These are phyloP conservation scores for Litoditis marina DNA, from an alignment of 2,888 invertebrate genomes.

Conservation along the genomic window DNA sequence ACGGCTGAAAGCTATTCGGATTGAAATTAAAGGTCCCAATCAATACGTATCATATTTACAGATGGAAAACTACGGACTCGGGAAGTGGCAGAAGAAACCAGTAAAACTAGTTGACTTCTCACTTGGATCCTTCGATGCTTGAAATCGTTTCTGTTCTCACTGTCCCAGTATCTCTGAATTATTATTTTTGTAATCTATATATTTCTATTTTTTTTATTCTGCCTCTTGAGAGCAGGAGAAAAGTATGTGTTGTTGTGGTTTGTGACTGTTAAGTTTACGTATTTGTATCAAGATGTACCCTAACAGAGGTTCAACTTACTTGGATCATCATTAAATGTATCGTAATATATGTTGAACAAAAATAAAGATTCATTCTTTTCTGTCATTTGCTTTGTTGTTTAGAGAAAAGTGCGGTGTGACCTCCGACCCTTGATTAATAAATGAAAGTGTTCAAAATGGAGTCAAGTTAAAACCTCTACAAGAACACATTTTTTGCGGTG, in stretches of 20 bases:
- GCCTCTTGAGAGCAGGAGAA: too few species aligned
- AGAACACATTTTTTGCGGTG: neutral
- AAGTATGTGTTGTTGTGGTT: too few species aligned
- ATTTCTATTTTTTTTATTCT: neutral
- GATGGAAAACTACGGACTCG: constrained; percentile 25
- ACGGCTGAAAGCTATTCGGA: neutral
- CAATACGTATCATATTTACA: constrained; percentile 13
- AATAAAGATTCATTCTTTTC: neutral
- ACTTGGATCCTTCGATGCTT: constrained; percentile 10
- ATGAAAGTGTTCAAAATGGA: neutral
- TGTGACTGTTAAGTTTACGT: too few species aligned
- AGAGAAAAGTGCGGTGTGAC: too few species aligned
- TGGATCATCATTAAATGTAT: too few species aligned
- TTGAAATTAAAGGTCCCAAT: neutral
- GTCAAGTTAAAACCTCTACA: neutral
- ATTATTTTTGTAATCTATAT: neutral
- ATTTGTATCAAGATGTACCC: too few species aligned
- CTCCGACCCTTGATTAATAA: neutral
- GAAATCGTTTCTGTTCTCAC: neutral
- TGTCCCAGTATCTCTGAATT: neutral
- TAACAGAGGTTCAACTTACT: too few species aligned
- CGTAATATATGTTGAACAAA: too few species aligned
- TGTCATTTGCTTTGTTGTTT: too few species aligned
- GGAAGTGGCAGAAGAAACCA: constrained; percentile 39
- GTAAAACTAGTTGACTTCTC: constrained; percentile 25